Evolutionary conservation across 1,140 invertebrate species (phyloP).

Genomic region (Ganaspis sp.): DNA sequence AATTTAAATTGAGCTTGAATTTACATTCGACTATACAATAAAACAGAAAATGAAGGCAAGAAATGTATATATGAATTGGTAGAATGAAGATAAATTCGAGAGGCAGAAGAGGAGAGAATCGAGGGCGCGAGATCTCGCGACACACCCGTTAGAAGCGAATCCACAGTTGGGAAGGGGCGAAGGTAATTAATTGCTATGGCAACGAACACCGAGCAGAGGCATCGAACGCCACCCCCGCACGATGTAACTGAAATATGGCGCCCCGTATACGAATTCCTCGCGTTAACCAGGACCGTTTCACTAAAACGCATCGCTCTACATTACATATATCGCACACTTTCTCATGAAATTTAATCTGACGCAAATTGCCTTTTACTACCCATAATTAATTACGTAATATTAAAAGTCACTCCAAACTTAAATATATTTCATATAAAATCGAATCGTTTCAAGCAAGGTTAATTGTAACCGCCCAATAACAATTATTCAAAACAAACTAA

Average conservation of each 20-base stretch:
- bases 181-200: conserved; percentile 77
- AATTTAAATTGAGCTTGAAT: not conserved
- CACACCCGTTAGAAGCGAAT: conserved; percentile 72
- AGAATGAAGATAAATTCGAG: conserved; percentile 1
- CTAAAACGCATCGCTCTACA: conserved; percentile 57
- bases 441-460: not conserved
- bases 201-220: conserved; percentile 70
- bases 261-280: conserved; percentile 67
- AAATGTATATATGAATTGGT: not conserved
- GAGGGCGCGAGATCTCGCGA: conserved; percentile 43
- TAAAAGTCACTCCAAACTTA: not conserved
- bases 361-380: not conserved
- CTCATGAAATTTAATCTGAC: conserved; percentile 17
- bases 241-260: conserved; percentile 74
- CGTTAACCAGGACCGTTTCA: conserved; percentile 51
- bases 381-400: not conserved
- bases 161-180: conserved; percentile 70
- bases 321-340: conserved; percentile 55
- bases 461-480: too few relatives aligned
- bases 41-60: not conserved
- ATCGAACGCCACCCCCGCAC: conserved; percentile 72
- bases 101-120: not conserved
- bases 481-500: too few relatives aligned
- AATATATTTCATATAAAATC: not conserved
- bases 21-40: not conserved